Evolutionary conservation across 2,113 vertebrate genomes (phyloP).

Genomic region (Halcyon senegalensis): DNA sequence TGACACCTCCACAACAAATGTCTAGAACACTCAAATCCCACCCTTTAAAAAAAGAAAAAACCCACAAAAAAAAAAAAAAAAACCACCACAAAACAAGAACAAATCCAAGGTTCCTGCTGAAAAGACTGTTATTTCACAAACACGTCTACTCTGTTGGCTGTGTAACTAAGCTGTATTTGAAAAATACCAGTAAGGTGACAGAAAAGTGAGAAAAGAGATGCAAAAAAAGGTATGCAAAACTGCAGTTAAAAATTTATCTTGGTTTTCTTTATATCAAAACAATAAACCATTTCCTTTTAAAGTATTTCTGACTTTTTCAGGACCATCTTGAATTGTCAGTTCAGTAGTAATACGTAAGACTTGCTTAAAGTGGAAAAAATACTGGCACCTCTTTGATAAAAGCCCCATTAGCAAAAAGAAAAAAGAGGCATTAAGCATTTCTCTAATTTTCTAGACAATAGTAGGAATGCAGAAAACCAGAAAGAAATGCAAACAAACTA

Average conservation of each 20-base stretch:
- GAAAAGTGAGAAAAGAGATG: not conserved
- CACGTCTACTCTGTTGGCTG: not conserved
- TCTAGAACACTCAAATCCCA: not conserved
- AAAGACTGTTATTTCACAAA: not conserved
- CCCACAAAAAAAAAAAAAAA: not conserved
- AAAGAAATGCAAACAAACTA: not conserved
- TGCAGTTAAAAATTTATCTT: not conserved
- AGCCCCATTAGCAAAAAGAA: not conserved
- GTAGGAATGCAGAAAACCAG: not conserved
- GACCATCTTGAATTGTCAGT: not conserved
- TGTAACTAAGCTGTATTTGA: not conserved
- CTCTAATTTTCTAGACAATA: not conserved
- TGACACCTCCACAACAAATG: not conserved
- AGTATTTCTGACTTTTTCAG: not conserved
- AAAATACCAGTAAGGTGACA: not conserved
- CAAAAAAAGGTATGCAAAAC: not conserved
- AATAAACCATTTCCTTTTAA: not conserved
- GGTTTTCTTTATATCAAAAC: not conserved
- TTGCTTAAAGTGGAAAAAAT: not conserved
- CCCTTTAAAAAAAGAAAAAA: not conserved
- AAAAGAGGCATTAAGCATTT: not conserved
- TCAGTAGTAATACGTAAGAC: not conserved
- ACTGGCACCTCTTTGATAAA: not conserved
- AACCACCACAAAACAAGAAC: too few relatives aligned
- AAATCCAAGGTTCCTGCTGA: too few relatives aligned